phyloP scores from a whole-genome alignment of 2,888 invertebrate genomes.

The Acheta domesticus region DNA sequence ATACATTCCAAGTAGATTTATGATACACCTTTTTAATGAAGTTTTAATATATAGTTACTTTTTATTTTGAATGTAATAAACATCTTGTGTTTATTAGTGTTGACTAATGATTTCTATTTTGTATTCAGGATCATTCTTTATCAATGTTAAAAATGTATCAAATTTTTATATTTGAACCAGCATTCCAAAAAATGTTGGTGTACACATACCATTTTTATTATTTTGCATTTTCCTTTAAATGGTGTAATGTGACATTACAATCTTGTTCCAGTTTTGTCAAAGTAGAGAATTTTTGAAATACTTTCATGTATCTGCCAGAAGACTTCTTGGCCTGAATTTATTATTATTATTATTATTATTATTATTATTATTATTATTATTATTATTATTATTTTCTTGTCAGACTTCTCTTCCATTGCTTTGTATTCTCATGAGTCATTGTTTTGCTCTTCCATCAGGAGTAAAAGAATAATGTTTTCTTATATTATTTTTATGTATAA shows the following conservation, averaged over 20 bases:
- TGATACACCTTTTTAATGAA: neutral
- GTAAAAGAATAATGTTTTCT: no score
- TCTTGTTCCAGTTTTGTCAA: neutral
- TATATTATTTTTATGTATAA: no score
- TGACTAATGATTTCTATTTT: neutral
- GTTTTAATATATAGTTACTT: neutral
- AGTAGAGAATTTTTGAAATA: neutral
- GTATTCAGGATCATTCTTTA: neutral
- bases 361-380: no score
- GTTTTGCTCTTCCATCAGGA: no score
- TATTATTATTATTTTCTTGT: no score
- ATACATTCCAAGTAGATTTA: conserved; percentile 2
- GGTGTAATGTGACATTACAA: neutral
- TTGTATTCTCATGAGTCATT: no score
- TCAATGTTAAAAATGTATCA: no score
- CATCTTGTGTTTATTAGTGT: neutral
- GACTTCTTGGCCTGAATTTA: no score
- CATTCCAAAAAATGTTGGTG: neutral
- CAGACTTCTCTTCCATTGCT: no score
- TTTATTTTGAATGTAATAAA: neutral
- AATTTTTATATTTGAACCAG: neutral
- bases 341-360: no score
- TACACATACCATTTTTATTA: neutral
- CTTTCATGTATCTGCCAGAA: neutral
- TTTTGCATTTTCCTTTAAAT: neutral